A percentile compares a stretch with the other conserved stretches of the same genome.
These are phyloP conservation scores for Argya squamiceps DNA, from an alignment of 2,797 vertebrate species.

Conservation along the genomic window DNA sequence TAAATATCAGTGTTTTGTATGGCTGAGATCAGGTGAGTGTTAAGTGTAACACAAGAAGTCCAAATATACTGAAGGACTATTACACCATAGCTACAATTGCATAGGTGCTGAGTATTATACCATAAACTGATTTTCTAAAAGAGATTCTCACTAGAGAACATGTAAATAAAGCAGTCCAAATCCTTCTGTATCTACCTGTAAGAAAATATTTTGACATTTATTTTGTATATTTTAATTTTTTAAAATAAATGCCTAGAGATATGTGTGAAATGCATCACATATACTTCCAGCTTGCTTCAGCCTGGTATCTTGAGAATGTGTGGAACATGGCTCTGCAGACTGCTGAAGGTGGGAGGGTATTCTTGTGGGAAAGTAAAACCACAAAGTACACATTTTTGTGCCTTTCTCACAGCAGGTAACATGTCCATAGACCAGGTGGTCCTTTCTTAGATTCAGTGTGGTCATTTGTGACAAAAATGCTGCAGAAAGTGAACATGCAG, in stretches of 20 bases:
- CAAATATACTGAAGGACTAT: background rate
- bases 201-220: background rate
- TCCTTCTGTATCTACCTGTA: background rate
- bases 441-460: background rate
- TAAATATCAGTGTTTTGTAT: background rate
- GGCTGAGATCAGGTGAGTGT: background rate
- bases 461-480: background rate
- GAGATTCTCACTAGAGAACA: background rate
- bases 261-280: background rate
- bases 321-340: background rate
- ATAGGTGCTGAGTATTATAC: background rate
- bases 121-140: background rate
- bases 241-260: background rate
- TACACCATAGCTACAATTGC: background rate
- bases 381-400: background rate
- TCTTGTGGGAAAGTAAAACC: background rate
- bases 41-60: background rate
- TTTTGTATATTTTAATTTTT: background rate
- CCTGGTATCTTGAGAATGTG: background rate
- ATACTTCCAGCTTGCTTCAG: background rate
- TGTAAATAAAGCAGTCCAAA: background rate
- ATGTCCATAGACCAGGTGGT: fast-evolving
- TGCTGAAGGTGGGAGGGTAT: background rate
- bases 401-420: background rate
- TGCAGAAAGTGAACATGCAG: background rate